Base-by-base conservation (phyloP, 2,797 vertebrate species). In the Bradypodion ventrale region DNA sequence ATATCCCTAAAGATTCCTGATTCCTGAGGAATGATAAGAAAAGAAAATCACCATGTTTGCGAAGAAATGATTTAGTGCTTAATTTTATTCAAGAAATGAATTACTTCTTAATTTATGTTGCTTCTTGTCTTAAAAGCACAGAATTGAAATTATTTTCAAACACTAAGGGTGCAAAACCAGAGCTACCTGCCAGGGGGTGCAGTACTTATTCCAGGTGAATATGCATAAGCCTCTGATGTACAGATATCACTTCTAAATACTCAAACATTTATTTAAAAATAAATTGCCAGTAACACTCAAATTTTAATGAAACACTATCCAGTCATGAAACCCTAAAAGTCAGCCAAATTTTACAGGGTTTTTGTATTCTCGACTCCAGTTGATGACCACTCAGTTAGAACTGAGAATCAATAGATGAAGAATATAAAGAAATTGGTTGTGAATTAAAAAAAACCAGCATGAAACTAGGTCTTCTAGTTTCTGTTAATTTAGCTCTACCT, bases 381-480 rank as follows among this genome's bases (percentile, higher is more conserved):
- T 78, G 78, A 84, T 65, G 76, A 63, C 27, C 44, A 73, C 10
- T 40, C 52, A 9, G 52, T 83, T 79, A 56, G 27, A 73, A 79
- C 3, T 73, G 7, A 79, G 29, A 77, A 42, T 74, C 68, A 49
- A 37, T 84, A 65, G 29, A 32, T 37, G 25, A 78, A 15, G n/a
- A 52, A 40, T 40, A 19, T 19, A 42, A 15, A 9, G 83, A 63
- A 32, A 65, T 63, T 72, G 73, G 37, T 12, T 37, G 32, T 84
- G 42, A 73, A 79, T 52, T 49, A 84, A 63, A 78, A 56, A 56
- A 56, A 78, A 59, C 21, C 27, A 42, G 44, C 32, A 9, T 37
- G 35, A 63, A 84, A 49, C 27, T 44, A 37, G 16, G 59, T 44
- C 8, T 15, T 3, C 8, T 12, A 66, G 5, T 5, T 13, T 42